Percentiles rank a stretch among this genome's conserved stretches.
phyloP scores from a whole-genome alignment of 2,888 invertebrate genomes.

The Andrena dorsata region DNA sequence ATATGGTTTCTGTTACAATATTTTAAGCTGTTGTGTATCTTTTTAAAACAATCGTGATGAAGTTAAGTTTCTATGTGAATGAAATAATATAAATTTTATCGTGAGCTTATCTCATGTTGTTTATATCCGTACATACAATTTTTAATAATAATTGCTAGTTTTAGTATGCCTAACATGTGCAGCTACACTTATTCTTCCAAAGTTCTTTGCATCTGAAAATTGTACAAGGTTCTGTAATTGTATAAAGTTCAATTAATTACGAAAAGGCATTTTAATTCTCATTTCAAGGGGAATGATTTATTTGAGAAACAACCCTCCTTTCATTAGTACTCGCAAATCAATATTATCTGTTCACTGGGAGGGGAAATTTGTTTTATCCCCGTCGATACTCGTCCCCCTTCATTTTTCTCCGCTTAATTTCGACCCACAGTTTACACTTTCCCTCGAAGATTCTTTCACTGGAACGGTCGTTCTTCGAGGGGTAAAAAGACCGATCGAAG shows the following conservation, averaged over 20 bases:
- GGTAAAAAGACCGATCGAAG: conserved; percentile 37
- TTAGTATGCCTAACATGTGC: too few relatives aligned
- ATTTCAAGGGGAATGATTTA: background rate
- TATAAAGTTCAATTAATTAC: background rate
- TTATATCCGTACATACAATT: too few relatives aligned
- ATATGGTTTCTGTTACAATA: background rate
- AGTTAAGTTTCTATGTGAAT: too few relatives aligned
- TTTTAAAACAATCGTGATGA: too few relatives aligned
- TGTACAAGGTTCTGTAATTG: too few relatives aligned
- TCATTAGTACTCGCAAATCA: background rate
- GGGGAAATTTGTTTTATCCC: background rate
- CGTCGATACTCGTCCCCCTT: too few relatives aligned
- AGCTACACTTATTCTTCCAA: too few relatives aligned
- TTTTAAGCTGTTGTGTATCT: background rate
- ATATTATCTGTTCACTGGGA: background rate
- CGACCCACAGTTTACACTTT: conserved; percentile 41
- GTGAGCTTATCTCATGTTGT: too few relatives aligned
- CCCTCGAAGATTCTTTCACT: conserved; percentile 24
- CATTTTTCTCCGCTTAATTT: conserved; percentile 1
- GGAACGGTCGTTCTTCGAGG: conserved; percentile 9
- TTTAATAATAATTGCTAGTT: too few relatives aligned
- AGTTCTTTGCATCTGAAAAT: too few relatives aligned
- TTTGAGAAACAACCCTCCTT: background rate
- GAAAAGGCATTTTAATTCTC: background rate
- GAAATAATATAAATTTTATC: too few relatives aligned